Base-by-base conservation (phyloP, 2,113 vertebrate species). In the Phaethornis superciliosus region DNA sequence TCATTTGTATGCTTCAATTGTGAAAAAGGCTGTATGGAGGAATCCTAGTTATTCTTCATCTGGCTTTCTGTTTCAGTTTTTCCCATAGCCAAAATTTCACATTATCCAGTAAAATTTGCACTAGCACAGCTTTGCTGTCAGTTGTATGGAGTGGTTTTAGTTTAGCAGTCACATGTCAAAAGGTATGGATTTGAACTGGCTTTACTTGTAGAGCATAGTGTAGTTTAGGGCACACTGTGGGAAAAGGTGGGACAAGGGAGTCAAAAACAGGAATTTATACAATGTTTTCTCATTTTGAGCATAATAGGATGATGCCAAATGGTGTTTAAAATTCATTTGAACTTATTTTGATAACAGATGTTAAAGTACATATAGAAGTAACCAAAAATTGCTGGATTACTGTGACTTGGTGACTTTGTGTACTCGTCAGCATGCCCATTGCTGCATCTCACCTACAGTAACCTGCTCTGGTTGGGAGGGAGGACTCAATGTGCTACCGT, bases 201-300 rank as follows among this genome's bases (percentile, higher is more conserved):
- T 69, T 74, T 75, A 69, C 51, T 27, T 58, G 40, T 84, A 42
- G 33, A 8, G 0, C 51, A 24, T 3, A 0, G 9, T 27, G 27
- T 1, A 2, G 18, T 60, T 89, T 81, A 9, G 46, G 30, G 35
- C 37, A 46, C 6, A 2, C 28, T 64, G 67, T 0, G 0, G 47
- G 30, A 19, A 6, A 76, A 72, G 30, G 27, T 12, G 23, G 19
- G 4, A 6, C 7, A 3, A 1, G 6, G 7, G 19, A 6, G 22
- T 47, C 21, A 77, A 37, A 70, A 37, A 70, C 7, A 65, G 49
- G 12, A 10, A 28, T 46, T 49, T 55, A 9, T 55, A 28, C 5
- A 64, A 8, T 27, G 19, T 20, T 69, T 72, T 69, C 9, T 84
- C 28, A 14, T 78, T 91, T 78, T 75, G 20, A 51, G 24, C 22